Percentiles rank a stretch among this genome's conserved stretches.
These are phyloP conservation scores for Phasia obesa DNA, from an alignment of 2,888 invertebrate genomes.

Conservation along the genomic window DNA sequence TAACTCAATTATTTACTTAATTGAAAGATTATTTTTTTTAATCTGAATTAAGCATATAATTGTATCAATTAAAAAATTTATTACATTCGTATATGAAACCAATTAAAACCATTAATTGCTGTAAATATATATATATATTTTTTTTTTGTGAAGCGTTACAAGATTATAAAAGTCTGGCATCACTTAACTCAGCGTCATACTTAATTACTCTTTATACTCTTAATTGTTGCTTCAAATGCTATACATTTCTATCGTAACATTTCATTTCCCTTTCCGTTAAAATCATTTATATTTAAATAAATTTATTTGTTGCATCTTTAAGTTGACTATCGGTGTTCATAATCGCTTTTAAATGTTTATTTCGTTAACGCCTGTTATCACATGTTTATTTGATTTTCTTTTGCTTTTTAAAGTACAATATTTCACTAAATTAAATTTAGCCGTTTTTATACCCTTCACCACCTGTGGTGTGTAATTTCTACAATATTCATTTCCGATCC, in stretches of 20 bases:
- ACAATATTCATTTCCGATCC: too few species aligned
- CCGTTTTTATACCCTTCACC: too few species aligned
- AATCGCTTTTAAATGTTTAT: slow-evolving; percentile 59
- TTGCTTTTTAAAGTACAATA: slow-evolving; percentile 15
- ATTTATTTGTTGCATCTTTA: slow-evolving; percentile 2
- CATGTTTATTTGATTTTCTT: slow-evolving; percentile 72
- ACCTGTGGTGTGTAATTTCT: too few species aligned
- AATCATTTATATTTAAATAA: not conserved
- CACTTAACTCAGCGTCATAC: not conserved
- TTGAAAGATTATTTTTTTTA: too few species aligned
- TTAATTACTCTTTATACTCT: not conserved
- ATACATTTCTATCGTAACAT: not conserved
- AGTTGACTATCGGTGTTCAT: slow-evolving; percentile 34
- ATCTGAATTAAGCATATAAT: too few species aligned
- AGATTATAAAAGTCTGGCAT: slow-evolving; percentile 43
- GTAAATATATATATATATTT: too few species aligned
- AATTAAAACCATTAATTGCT: too few species aligned
- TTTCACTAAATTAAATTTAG: too few species aligned
- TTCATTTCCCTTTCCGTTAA: slow-evolving; percentile 19
- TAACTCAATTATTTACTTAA: too few species aligned
- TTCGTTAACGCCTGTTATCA: slow-evolving; percentile 77
- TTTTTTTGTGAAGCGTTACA: too few species aligned
- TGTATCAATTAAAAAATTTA: too few species aligned
- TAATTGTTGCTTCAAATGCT: slow-evolving; percentile 47
- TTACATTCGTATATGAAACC: too few species aligned